Conservation (phyloP, 1,140 invertebrate genomes). For the Tribolium castaneum region DNA sequence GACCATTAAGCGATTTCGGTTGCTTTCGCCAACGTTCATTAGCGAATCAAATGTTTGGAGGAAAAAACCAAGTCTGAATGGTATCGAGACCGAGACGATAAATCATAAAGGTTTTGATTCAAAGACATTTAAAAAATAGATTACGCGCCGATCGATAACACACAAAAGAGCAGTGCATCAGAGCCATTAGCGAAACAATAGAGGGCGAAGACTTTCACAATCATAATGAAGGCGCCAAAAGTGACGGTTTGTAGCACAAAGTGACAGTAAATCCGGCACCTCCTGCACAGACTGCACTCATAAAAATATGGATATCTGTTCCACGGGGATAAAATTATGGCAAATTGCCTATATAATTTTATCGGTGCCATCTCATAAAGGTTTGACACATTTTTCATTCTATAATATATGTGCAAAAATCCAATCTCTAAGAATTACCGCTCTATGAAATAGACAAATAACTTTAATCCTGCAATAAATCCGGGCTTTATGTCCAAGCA, state of each 20-base stretch:
- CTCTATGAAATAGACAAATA: constrained; percentile 22
- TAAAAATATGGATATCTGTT: constrained; percentile 31
- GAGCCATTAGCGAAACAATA: too few relatives aligned
- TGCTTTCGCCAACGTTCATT: constrained; percentile 5
- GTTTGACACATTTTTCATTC: constrained; percentile 31
- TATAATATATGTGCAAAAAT: constrained; percentile 17
- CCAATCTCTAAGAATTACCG: constrained; percentile 22
- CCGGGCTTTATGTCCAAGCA: not conserved
- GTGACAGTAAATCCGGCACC: constrained; percentile 8
- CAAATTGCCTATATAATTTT: constrained; percentile 35
- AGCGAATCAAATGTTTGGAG: not conserved
- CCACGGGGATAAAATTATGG: constrained; percentile 18
- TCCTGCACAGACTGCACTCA: constrained; percentile 11
- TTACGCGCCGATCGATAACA: not conserved
- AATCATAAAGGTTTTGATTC: not conserved
- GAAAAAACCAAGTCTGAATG: not conserved
- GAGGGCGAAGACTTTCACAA: too few relatives aligned
- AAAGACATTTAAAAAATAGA: not conserved
- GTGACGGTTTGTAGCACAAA: too few relatives aligned
- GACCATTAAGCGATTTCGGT: constrained; percentile 11
- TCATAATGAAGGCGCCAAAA: too few relatives aligned
- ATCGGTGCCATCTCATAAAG: constrained; percentile 22
- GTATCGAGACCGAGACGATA: not conserved
- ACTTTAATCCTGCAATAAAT: constrained; percentile 26
- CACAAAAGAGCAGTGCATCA: too few relatives aligned